Percentiles rank a stretch among this genome's conserved stretches.
Conservation (phyloP, 2,888 invertebrate genomes). For the Eupithecia vulgata region DNA sequence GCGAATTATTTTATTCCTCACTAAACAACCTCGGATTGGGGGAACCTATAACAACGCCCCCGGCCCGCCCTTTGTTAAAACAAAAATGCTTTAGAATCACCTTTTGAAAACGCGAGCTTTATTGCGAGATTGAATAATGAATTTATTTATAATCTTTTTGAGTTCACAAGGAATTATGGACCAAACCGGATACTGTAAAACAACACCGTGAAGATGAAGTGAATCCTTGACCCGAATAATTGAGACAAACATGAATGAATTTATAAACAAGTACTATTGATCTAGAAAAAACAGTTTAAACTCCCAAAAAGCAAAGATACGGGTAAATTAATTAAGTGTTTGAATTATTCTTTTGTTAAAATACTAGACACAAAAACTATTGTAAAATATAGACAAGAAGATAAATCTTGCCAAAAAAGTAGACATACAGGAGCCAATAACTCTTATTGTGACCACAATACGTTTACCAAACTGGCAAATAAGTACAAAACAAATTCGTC, state of each 20-base stretch:
- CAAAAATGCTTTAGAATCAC: conserved; percentile 64
- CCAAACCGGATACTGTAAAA: conserved; percentile 7
- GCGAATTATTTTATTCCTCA: conserved; percentile 76
- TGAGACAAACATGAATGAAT: neutral
- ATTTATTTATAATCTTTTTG: conserved; percentile 40
- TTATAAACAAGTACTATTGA: neutral
- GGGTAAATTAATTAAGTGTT: neutral
- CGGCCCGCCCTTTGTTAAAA: conserved; percentile 60
- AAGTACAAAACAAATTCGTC: conserved; percentile 39
- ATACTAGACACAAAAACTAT: neutral
- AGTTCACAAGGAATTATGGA: conserved; percentile 12
- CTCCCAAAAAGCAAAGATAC: neutral
- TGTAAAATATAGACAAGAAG: neutral
- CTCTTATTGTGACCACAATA: conserved; percentile 24
- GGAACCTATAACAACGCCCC: conserved; percentile 58
- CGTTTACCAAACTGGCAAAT: conserved; percentile 33
- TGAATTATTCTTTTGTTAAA: neutral
- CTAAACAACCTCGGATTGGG: conserved; percentile 60
- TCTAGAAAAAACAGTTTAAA: neutral
- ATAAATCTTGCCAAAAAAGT: conserved; percentile 12
- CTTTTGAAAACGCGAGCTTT: conserved; percentile 51
- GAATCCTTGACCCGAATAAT: neutral
- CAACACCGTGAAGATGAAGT: neutral
- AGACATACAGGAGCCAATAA: conserved; percentile 22
- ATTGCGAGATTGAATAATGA: conserved; percentile 41